Evolutionary conservation across 2,888 invertebrate genomes (phyloP), one percentile per base, ranked within the genome.

Genomic region (Dasysyrphus tricinctus): DNA sequence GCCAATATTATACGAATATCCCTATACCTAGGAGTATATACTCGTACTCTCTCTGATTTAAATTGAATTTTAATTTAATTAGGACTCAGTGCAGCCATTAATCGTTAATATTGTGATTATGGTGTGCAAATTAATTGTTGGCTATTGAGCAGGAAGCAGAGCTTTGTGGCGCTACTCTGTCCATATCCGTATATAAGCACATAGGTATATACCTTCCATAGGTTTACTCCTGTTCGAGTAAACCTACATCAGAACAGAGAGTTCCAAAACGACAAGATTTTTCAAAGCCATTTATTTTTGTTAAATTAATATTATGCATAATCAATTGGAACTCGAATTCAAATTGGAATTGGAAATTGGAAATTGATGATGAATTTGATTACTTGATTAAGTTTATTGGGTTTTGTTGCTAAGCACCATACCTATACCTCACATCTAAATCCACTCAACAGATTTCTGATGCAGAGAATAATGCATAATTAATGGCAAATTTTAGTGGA

Each of bases 41-140:
- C 24, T 24, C 16, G 34, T 32, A 65, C 16, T 47, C 67, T 47
- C 67, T 77, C 61, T 65, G 75, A 82, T 79, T 82, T 72, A 82
- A 86, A 86, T 86, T 82, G 86, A 86, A 86, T 79, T 86, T 86
- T 82, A 78, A 86, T 86, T 86, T 81, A 86, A 86, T 86, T 86
- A 86, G 86, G 82, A 86, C 78, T 86, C 75, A 63, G 54, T 70
- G 67, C 65, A 72, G 75, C 78, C 78, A 79, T 86, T 86, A 86
- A 86, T 82, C 70, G 86, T 86, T 86, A 86, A 86, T 86, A 86
- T 69, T 86, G 86, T 86, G 82, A 86, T 86, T 86, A 86, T 86
- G 86, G 86, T 51, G 83, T 81, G 78, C 78, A 86, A 86, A 86
- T 86, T 86, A 86, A 86, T 82, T 86, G 78, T 72, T 79, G 82